Evolutionary conservation across 1,140 invertebrate genomes (phyloP).

Genomic region (Pseudomyrmex dendroicus): DNA sequence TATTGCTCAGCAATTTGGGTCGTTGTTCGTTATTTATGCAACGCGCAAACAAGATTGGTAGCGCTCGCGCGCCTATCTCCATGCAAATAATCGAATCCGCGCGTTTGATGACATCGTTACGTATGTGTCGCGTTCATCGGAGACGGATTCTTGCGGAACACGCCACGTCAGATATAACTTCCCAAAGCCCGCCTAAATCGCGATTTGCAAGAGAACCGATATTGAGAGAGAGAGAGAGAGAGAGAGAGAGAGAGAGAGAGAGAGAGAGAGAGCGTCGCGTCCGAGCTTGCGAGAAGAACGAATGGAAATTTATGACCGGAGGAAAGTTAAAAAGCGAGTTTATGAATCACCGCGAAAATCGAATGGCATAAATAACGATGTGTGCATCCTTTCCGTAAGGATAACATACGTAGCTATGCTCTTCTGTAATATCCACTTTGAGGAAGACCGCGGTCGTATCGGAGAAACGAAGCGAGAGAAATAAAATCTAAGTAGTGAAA

Average conservation of each 20-base stretch:
- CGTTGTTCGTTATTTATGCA: constrained; percentile 18
- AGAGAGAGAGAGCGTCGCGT: too few relatives aligned
- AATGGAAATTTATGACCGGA: background rate
- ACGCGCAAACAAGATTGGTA: constrained; percentile 19
- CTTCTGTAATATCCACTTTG: too few relatives aligned
- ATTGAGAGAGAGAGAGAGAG: too few relatives aligned
- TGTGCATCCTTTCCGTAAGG: background rate
- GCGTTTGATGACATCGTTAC: constrained; percentile 2
- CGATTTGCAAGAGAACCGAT: background rate
- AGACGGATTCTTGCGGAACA: background rate
- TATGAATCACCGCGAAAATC: background rate
- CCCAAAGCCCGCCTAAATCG: background rate
- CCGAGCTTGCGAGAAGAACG: background rate
- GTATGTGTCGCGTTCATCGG: background rate
- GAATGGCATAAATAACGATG: background rate
- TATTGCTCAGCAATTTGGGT: constrained; percentile 6
- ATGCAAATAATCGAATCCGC: constrained; percentile 35
- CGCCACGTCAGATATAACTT: background rate
- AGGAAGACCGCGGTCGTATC: too few relatives aligned
- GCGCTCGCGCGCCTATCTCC: background rate
- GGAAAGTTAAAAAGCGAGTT: constrained; percentile 10
- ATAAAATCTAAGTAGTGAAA: too few relatives aligned
- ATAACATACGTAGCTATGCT: background rate
- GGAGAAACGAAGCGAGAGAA: too few relatives aligned
- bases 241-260: too few relatives aligned